Percentiles rank a stretch among this genome's conserved stretches.
phyloP scores from a whole-genome alignment of 2,888 invertebrate genomes.

The Euplagia quadripunctaria region DNA sequence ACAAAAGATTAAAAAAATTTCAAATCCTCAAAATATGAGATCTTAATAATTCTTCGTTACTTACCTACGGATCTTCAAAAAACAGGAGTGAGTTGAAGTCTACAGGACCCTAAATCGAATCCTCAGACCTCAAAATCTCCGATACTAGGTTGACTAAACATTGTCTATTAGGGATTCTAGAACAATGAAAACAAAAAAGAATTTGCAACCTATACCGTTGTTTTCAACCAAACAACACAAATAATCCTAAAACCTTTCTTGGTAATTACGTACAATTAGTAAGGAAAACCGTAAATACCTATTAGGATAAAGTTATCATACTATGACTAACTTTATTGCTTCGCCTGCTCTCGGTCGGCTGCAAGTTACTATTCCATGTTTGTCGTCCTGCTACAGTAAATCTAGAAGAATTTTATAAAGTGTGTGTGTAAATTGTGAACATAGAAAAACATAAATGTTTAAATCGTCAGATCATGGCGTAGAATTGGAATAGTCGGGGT shows the following conservation, averaged over 20 bases:
- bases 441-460: background rate
- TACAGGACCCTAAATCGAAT: background rate
- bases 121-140: background rate
- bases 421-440: background rate
- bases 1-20: no score
- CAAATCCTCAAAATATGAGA: no score
- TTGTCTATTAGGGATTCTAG: background rate
- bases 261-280: background rate
- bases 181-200: background rate
- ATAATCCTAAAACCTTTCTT: background rate
- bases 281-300: background rate
- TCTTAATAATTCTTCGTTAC: no score
- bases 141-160: background rate
- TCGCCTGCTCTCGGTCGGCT: background rate
- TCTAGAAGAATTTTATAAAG: background rate
- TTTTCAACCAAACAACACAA: background rate
- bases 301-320: background rate
- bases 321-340: background rate
- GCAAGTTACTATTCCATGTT: background rate
- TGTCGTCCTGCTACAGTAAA: background rate
- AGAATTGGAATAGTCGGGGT: background rate
- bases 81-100: background rate
- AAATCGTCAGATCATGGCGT: background rate
- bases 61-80: no score
- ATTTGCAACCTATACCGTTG: background rate